These are phyloP conservation scores for Oxygymnocypris stewartii DNA, from an alignment of 2,113 vertebrate species.

Conservation along the genomic window DNA sequence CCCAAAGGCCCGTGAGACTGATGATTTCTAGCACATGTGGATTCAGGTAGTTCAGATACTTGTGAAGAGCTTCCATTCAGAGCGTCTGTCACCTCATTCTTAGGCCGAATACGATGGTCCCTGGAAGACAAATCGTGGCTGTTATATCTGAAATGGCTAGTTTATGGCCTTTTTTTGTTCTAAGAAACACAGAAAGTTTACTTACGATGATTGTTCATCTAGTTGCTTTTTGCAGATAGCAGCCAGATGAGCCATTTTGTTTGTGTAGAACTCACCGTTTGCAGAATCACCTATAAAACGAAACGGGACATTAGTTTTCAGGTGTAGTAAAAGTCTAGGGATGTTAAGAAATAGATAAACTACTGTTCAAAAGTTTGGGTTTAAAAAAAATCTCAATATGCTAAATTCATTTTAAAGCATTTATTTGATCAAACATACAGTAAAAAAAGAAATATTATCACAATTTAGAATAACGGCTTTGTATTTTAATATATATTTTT, in stretches of 20 bases:
- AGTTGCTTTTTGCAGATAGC: conserved; percentile 84
- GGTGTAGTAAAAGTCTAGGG: neutral
- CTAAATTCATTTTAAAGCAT: neutral
- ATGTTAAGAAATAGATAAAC: neutral
- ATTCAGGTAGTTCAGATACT: neutral
- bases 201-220: conserved; percentile 86
- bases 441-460: neutral
- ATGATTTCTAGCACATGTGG: conserved; percentile 44
- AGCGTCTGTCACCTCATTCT: conserved; percentile 44
- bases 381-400: too few species aligned
- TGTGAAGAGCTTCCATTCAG: conserved; percentile 49
- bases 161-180: neutral
- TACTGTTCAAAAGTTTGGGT: neutral
- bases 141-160: neutral
- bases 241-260: conserved; percentile 86
- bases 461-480: neutral
- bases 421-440: neutral
- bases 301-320: neutral
- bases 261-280: conserved; percentile 65
- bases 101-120: neutral
- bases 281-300: conserved; percentile 61
- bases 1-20: neutral
- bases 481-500: neutral
- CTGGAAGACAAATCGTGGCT: neutral
- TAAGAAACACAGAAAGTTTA: conserved; percentile 34